These are phyloP conservation scores for Dysmachus trigonus DNA, from an alignment of 2,888 invertebrate genomes.

Conservation along the genomic window DNA sequence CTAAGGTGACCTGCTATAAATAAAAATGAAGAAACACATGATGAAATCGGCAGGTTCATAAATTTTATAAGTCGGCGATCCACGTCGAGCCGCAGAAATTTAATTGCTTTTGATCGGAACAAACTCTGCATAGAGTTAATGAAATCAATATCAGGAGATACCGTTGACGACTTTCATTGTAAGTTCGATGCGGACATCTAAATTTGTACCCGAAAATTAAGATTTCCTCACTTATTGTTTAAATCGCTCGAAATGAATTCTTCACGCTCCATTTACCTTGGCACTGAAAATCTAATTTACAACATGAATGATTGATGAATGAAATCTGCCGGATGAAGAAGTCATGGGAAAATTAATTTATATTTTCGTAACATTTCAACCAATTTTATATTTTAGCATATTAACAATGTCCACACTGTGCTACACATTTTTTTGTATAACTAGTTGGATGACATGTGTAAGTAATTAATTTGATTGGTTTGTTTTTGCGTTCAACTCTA, in stretches of 20 bases:
- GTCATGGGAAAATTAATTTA: background rate
- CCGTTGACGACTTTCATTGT: background rate
- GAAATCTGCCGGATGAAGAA: background rate
- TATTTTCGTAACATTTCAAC: background rate
- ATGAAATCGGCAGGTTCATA: background rate
- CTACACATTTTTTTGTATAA: no score
- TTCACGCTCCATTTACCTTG: background rate
- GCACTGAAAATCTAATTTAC: background rate
- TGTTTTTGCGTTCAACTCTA: no score
- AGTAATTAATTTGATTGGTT: no score
- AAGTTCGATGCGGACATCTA: background rate
- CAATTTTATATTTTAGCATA: background rate
- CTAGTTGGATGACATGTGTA: no score
- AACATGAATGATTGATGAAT: background rate
- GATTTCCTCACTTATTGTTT: background rate
- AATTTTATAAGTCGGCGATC: background rate
- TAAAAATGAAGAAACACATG: background rate
- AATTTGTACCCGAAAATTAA: background rate
- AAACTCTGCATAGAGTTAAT: background rate
- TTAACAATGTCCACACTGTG: background rate
- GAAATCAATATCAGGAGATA: background rate
- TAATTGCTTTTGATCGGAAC: background rate
- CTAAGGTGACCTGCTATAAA: background rate
- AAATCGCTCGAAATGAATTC: background rate
- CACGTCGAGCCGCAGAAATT: background rate